Base-by-base conservation (phyloP, 2,888 invertebrate genomes). In the Cosmia trapezina region DNA sequence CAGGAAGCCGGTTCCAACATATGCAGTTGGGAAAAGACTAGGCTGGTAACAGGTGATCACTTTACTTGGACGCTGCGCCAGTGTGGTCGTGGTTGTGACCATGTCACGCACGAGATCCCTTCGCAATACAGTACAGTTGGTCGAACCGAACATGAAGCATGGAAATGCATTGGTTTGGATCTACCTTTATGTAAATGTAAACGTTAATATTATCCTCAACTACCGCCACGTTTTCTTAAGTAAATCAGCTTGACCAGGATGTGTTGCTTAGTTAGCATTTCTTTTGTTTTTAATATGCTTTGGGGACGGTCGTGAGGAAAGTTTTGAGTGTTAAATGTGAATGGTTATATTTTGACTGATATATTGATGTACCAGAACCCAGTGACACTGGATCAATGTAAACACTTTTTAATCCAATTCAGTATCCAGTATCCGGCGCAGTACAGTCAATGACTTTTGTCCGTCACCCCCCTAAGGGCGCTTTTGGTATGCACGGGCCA, bases 221-320 rank as follows among this genome's bases (percentile, higher is more conserved):
- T 45, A n/a, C 17, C 3, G 11, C 43, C 17, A 56, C 7, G 66
- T 53, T 61, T 74, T 80, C 63, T 51, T 68, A 78, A 12, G 74
- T 51, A 70, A 73, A 83, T 70, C 37, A 64, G 57, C 17, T 67
- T 68, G 45, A 83, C 63, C 74, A 83, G 80, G 83, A 80, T 78
- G 19, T 65, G 53, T 57, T 28, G 3, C 11, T n/a, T 17, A 17
- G 0, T 81, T 70, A 49, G 49, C 69, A 78, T 61, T 22, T 60
- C 63, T 78, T 73, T 78, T 78, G 65, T 72, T 22, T 28, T 54
- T 22, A 47, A n/a, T 4, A 51, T 6, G 43, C 17, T 22, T 67
- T 74, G 73, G 37, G 0, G 12, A 9, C 43, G 33, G 22, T 76
- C 49, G 37, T 67, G 49, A 56, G 33, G 73, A 56, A 76, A 73